Base-by-base conservation (phyloP, 2,888 invertebrate species). In the Eupsilia transversa region DNA sequence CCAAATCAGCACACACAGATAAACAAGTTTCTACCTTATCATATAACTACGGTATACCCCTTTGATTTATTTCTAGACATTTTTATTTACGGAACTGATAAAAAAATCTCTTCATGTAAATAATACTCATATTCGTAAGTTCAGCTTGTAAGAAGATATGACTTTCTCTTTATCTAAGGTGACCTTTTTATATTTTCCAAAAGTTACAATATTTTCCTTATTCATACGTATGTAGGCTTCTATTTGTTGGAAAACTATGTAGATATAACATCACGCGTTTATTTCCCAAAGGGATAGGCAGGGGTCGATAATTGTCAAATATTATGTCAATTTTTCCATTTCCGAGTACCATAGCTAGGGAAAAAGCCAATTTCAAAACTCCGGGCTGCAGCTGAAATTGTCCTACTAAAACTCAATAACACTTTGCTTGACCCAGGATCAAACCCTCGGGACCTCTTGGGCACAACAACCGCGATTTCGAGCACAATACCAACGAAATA, bases 391-490 rank as follows among this genome's bases (percentile, higher is more conserved):
- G n/a, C 56, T 61, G 33, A 54, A 49, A 75, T 33, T 43, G 43
- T 43, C 17, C 30, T 52, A 52, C 64, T n/a, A 75, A 76, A 82
- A 64, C 43, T 52, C 67, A 57, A 79, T 82, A 77, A 67, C 66
- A 76, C 56, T 77, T 52, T 82, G 30, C 61, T 41, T 77, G 78
- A 67, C 57, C 82, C 61, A 20, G 52, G 9, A 38, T 66, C 56
- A 27, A 57, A 59, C 79, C 63, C 67, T 68, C 14, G 79, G 82
- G 79, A 64, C 14, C 56, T 38, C 30, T 76, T 52, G 43, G 57
- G 43, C n/a, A 82, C 5, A 43, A 49, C 63, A 57, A 17, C 46
- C 46, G 38, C n/a, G 33, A 65, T 67, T 82, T 33, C 35, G 23
- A 52, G 27, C 30, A 67, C 35, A 67, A 67, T 38, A 82, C 41